Conservation (phyloP, 2,888 invertebrate species). For the Pseudococcus viburni region DNA sequence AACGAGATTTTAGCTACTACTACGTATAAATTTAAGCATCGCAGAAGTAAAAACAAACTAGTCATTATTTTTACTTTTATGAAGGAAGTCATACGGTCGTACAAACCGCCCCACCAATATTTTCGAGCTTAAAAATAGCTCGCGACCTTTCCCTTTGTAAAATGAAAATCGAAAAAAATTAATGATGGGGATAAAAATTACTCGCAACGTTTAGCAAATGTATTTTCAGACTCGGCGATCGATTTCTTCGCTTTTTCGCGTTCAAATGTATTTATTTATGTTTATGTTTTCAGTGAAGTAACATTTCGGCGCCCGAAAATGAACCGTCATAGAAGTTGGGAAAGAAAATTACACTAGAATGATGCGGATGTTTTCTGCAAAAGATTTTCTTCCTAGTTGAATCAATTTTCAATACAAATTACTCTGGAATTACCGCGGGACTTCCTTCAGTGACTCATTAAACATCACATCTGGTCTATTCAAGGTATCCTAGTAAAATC, state of each 20-base stretch:
- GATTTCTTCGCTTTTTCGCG: not conserved
- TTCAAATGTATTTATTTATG: not conserved
- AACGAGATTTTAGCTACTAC: not conserved
- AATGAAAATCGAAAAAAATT: conserved; percentile 12
- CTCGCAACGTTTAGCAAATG: not conserved
- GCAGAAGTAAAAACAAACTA: conserved; percentile 39
- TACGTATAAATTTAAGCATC: conserved; percentile 4
- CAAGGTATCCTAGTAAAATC: not conserved
- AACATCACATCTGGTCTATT: not conserved
- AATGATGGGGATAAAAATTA: not conserved
- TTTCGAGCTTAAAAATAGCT: conserved; percentile 56
- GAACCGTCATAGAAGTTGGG: too few species aligned
- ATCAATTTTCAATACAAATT: not conserved
- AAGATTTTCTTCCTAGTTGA: not conserved
- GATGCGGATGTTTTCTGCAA: too few species aligned
- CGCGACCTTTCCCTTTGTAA: conserved; percentile 46
- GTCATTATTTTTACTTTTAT: conserved; percentile 49
- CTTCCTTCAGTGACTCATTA: not conserved
- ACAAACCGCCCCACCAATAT: conserved; percentile 59
- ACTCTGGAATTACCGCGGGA: not conserved
- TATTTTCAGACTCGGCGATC: not conserved
- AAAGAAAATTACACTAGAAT: too few species aligned
- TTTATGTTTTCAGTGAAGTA: not conserved
- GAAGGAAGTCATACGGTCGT: conserved; percentile 55
- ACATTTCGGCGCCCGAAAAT: too few species aligned